A percentile compares a stretch with the other conserved stretches of the same genome.
phyloP scores from a whole-genome alignment of 2,888 invertebrate species.

The Campoletis raptor region DNA sequence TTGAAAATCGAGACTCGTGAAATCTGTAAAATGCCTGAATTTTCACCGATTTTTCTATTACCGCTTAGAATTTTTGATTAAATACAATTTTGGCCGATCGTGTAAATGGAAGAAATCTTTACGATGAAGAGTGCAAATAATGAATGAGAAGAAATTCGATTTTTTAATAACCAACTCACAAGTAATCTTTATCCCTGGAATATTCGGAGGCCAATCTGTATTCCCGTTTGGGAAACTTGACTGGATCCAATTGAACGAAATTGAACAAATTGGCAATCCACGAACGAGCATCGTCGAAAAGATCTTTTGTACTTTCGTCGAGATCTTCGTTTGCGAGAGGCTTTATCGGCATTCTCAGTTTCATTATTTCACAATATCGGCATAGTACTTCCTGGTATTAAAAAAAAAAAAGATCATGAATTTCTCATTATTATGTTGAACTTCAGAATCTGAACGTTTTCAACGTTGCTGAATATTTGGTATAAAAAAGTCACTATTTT shows the following conservation, averaged over 20 bases:
- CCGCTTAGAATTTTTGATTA: background rate
- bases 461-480: too few relatives aligned
- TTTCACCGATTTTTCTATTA: background rate
- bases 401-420: background rate
- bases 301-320: slow-evolving; percentile 75
- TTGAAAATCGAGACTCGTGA: background rate
- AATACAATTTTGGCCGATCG: background rate
- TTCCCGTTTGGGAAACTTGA: slow-evolving; percentile 87
- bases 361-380: slow-evolving; percentile 91
- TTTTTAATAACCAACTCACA: slow-evolving; percentile 86
- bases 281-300: slow-evolving; percentile 85
- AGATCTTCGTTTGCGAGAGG: slow-evolving; percentile 72
- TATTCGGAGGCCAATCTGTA: slow-evolving; percentile 90
- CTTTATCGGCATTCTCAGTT: slow-evolving; percentile 92
- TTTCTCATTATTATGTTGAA: background rate
- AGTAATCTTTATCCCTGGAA: slow-evolving; percentile 89
- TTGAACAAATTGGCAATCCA: slow-evolving; percentile 85
- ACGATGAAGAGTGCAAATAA: slow-evolving; percentile 13
- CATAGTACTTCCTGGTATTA: slow-evolving; percentile 87
- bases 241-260: slow-evolving; percentile 87
- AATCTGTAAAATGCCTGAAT: background rate
- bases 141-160: slow-evolving; percentile 14
- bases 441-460: too few relatives aligned
- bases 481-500: too few relatives aligned
- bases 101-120: slow-evolving; percentile 7